Percentiles rank a stretch among this genome's conserved stretches.
phyloP scores from a whole-genome alignment of 2,888 invertebrate species.

The Cephus pygmeus region DNA sequence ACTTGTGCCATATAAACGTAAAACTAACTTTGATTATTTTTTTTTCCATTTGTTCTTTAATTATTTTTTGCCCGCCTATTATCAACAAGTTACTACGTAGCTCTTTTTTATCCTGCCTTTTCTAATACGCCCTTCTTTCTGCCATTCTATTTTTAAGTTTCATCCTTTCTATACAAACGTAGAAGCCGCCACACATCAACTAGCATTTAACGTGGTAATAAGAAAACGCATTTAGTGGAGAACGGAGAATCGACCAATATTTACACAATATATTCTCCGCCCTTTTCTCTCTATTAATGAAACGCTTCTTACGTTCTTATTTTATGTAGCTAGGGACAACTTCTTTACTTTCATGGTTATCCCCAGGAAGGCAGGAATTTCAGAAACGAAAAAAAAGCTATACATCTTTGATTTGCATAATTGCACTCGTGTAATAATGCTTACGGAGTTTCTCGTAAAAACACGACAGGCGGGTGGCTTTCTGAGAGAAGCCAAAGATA shows the following conservation, averaged over 20 bases:
- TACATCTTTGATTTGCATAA: not conserved
- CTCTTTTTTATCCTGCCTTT: slow-evolving; percentile 19
- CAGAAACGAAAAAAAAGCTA: not conserved
- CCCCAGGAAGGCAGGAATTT: not conserved
- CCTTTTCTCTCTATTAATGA: slow-evolving; percentile 3
- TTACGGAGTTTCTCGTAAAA: not conserved
- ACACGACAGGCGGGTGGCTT: not conserved
- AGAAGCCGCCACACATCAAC: slow-evolving; percentile 25
- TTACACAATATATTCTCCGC: slow-evolving; percentile 50
- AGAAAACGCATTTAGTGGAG: slow-evolving; percentile 29
- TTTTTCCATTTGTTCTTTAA: slow-evolving; percentile 8
- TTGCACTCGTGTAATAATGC: not conserved
- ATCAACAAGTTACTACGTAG: not conserved
- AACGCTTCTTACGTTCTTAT: not conserved
- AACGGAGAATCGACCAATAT: slow-evolving; percentile 52
- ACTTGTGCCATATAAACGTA: slow-evolving; percentile 43
- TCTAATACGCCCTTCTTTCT: slow-evolving; percentile 11
- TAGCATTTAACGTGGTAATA: slow-evolving; percentile 6
- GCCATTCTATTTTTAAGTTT: slow-evolving; percentile 10
- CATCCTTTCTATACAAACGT: slow-evolving; percentile 1
- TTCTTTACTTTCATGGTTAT: not conserved
- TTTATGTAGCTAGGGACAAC: not conserved
- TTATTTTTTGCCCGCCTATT: not conserved
- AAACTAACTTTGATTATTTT: slow-evolving; percentile 45
- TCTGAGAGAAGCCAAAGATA: not conserved